A percentile compares a stretch with the other conserved stretches of the same genome.
Evolutionary conservation across 2,888 invertebrate genomes (phyloP).

Genomic region (Crepidodera aurea): DNA sequence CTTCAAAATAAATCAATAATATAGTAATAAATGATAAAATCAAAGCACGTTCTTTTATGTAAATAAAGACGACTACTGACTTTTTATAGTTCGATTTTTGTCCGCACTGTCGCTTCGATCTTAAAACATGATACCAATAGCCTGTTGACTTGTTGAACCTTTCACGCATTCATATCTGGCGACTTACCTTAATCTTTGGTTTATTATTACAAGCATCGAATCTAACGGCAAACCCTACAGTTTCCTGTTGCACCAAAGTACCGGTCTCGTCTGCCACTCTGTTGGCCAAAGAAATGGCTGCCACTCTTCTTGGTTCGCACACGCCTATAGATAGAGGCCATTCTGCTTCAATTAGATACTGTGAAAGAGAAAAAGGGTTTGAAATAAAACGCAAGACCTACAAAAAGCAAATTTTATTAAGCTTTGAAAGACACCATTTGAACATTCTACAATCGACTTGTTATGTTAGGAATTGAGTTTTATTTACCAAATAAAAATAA

Average conservation of each 20-base stretch:
- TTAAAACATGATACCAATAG: no score
- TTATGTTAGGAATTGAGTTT: not conserved
- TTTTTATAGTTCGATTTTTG: no score
- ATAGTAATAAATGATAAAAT: no score
- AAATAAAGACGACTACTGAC: no score
- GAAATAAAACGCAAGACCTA: not conserved
- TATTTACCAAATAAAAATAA: not conserved
- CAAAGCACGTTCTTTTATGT: no score
- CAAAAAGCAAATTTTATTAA: constrained; percentile 11
- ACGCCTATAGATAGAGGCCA: constrained; percentile 88
- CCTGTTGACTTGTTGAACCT: no score
- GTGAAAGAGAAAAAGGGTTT: constrained; percentile 44
- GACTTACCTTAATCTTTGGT: constrained; percentile 76
- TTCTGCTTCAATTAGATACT: constrained; percentile 90
- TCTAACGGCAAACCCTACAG: constrained; percentile 87
- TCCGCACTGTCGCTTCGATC: no score
- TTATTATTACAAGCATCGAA: constrained; percentile 72
- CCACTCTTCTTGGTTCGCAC: constrained; percentile 91
- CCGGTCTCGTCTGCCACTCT: constrained; percentile 91
- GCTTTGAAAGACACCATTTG: constrained; percentile 6
- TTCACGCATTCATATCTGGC: no score
- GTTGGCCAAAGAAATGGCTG: constrained; percentile 86
- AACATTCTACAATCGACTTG: not conserved
- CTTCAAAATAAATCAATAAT: no score
- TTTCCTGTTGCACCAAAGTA: constrained; percentile 73